Percentiles rank a stretch among this genome's conserved stretches.
These are phyloP conservation scores for Osmerus eperlanus DNA, from an alignment of 2,113 vertebrate genomes.

Conservation along the genomic window DNA sequence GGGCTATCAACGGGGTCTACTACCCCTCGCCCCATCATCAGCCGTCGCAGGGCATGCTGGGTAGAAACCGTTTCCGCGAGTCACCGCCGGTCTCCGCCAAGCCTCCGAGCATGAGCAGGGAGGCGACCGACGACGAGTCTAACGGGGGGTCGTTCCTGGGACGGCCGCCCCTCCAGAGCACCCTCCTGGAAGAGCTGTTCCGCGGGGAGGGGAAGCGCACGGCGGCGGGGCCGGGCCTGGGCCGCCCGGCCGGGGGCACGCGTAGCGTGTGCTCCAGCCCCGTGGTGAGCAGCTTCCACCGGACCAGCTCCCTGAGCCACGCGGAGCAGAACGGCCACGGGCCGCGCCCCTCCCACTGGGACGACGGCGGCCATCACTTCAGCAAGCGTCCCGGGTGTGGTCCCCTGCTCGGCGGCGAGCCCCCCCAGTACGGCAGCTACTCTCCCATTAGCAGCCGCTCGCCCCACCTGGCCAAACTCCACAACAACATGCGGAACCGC, in stretches of 20 bases:
- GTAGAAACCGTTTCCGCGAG: constrained; percentile 60
- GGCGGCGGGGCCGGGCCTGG: background rate
- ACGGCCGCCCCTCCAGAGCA: constrained; percentile 78
- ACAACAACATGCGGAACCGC: constrained; percentile 72
- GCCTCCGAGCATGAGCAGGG: constrained; percentile 70
- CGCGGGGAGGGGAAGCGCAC: constrained; percentile 57
- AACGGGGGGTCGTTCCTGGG: constrained; percentile 47
- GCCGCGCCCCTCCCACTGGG: constrained; percentile 42
- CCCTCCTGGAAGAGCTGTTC: constrained; percentile 84
- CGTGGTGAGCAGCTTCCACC: constrained; percentile 72
- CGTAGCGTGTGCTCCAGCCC: constrained; percentile 83
- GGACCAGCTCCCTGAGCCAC: constrained; percentile 76
- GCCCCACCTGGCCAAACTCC: constrained; percentile 58
- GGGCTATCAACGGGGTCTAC: constrained; percentile 63
- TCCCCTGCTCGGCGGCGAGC: background rate
- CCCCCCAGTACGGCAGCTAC: constrained; percentile 57
- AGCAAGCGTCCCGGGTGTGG: constrained; percentile 45
- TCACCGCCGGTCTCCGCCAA: constrained; percentile 64
- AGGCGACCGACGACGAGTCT: constrained; percentile 72
- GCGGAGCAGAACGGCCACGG: constrained; percentile 66
- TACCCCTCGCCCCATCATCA: constrained; percentile 68
- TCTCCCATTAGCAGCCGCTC: constrained; percentile 66
- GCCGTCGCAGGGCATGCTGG: constrained; percentile 66
- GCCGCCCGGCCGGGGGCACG: constrained; percentile 44
- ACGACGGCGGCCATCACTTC: constrained; percentile 59